Base-by-base conservation (phyloP, 2,113 vertebrate species). In the Rhineura floridana region DNA sequence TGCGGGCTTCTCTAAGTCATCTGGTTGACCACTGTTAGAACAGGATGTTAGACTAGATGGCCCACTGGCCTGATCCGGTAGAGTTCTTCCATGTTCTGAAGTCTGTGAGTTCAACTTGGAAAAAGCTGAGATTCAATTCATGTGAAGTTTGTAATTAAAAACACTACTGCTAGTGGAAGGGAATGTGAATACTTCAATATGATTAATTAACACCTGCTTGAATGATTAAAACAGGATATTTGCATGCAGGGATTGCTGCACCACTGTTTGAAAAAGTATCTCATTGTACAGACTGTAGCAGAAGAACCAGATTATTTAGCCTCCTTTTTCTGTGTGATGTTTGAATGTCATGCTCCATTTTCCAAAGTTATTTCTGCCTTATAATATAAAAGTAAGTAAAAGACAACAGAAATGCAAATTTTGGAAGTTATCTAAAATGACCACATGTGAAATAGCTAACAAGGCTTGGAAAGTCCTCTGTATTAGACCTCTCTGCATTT, bases 401-500 rank as follows among this genome's bases (percentile, higher is more conserved):
- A 52, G 25, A 50, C 86, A 87, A 90, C 33, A 83, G 88, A 88
- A 91, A 86, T 28, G 7, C 33, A 90, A 75, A 84, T 84, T 0
- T 69, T 59, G 2, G 84, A 85, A 33, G 69, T 86, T 2, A 69
- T 69, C 44, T 63, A 46, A 70, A 91, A 77, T 90, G 59, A 77
- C 33, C 89, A 55, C 3, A 80, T 81, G 78, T 63, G 89, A 83
- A 83, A 87, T 21, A 36, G 7, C 42, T 50, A 42, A 72, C 3
- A 5, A 15, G 55, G 3, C 21, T 21, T 25, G 23, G 52, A 73
- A 84, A 28, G 23, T 81, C 21, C 55, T 75, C 80, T 76, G 78
- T 55, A 59, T 83, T 55, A 86, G 36, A 87, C n/a, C n/a, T 84
- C 33, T 91, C 72, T 87, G 7, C 83, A 73, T 90, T 93, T 88